A percentile compares a stretch with the other conserved stretches of the same genome.
Evolutionary conservation across 2,888 invertebrate species (phyloP).

Genomic region (Ormyrus rosae): DNA sequence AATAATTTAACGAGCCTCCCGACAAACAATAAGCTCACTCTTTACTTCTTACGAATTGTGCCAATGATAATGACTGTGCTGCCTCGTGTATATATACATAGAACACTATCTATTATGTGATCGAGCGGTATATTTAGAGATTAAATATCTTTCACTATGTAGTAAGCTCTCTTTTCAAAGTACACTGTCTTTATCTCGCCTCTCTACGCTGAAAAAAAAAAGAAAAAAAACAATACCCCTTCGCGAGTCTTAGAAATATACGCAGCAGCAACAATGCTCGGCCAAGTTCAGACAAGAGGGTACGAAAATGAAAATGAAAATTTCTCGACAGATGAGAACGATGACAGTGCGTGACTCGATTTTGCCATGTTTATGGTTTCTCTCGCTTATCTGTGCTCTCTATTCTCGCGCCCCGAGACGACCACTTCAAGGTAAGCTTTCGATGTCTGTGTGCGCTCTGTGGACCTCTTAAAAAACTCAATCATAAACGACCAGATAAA

Average conservation of each 20-base stretch:
- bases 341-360: slow-evolving; percentile 49
- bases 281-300: slow-evolving; percentile 21
- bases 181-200: slow-evolving; percentile 52
- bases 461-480: background rate
- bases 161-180: slow-evolving; percentile 38
- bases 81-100: slow-evolving; percentile 32
- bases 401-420: slow-evolving; percentile 17
- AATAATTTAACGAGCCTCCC: background rate
- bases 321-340: background rate
- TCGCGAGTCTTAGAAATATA: slow-evolving; percentile 33
- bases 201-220: slow-evolving; percentile 32
- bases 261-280: slow-evolving; percentile 14
- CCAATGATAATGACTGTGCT: slow-evolving; percentile 44
- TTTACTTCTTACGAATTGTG: slow-evolving; percentile 35
- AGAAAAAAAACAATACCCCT: slow-evolving; percentile 23
- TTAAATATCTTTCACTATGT: slow-evolving; percentile 41
- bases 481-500: no score
- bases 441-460: slow-evolving; percentile 31
- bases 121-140: slow-evolving; percentile 45
- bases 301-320: slow-evolving; percentile 25
- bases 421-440: slow-evolving; percentile 45
- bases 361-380: slow-evolving; percentile 37
- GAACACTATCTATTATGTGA: slow-evolving; percentile 33
- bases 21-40: slow-evolving; percentile 35
- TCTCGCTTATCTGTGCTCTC: slow-evolving; percentile 21